Percentiles rank a stretch among this genome's conserved stretches.
These are phyloP conservation scores for Thymelicus acteon DNA, from an alignment of 2,888 invertebrate species.

Conservation along the genomic window DNA sequence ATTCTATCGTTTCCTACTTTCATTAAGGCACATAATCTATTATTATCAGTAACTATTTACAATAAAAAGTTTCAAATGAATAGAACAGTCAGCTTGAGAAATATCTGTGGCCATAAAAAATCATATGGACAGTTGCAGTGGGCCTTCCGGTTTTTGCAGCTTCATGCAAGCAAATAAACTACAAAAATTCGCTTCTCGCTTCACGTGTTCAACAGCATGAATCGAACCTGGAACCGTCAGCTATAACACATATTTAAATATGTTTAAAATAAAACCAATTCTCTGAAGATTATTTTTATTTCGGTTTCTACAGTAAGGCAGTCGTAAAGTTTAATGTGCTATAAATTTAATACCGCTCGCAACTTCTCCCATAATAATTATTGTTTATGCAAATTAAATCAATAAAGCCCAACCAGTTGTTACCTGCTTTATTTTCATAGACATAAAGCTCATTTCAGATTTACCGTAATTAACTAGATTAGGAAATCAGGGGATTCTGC, in stretches of 20 bases:
- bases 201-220: too few species aligned
- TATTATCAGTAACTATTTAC: too few species aligned
- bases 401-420: neutral
- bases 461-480: neutral
- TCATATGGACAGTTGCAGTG: too few species aligned
- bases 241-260: neutral
- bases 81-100: too few species aligned
- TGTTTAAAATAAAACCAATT: conserved; percentile 32
- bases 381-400: conserved; percentile 27
- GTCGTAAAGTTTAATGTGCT: conserved; percentile 45
- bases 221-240: too few species aligned
- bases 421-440: neutral
- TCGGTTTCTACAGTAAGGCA: conserved; percentile 44
- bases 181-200: too few species aligned
- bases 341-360: conserved; percentile 42
- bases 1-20: too few species aligned
- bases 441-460: conserved; percentile 13
- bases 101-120: too few species aligned
- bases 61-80: too few species aligned
- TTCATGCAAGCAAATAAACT: too few species aligned
- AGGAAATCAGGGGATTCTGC: conserved; percentile 17
- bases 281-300: conserved; percentile 45
- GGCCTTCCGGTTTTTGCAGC: too few species aligned
- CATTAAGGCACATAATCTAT: too few species aligned
- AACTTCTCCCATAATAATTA: conserved; percentile 30